These are phyloP conservation scores for Pelodiscus sinensis DNA, from an alignment of 2,113 vertebrate genomes.

Conservation along the genomic window DNA sequence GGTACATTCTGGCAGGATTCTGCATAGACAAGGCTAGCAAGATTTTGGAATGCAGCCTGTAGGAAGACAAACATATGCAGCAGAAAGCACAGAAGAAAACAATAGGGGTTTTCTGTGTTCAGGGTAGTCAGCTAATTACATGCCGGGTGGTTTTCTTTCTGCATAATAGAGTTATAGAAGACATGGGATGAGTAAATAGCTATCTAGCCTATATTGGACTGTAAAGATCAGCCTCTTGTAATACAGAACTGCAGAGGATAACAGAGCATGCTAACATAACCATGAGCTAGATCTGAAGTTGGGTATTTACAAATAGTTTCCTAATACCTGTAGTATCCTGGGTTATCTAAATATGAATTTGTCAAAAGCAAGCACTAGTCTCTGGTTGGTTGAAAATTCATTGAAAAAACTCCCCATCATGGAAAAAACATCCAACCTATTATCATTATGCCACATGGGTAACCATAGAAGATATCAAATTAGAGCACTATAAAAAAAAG, in stretches of 20 bases:
- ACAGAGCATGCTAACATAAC: neutral
- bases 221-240: neutral
- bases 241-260: neutral
- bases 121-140: neutral
- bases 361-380: neutral
- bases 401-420: accelerated
- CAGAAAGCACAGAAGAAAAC: neutral
- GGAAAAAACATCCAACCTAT: neutral
- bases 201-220: neutral
- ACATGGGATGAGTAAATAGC: neutral
- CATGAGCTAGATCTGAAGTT: neutral
- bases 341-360: neutral
- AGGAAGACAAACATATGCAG: conserved; percentile 21
- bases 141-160: neutral
- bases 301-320: neutral
- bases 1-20: conserved; percentile 29
- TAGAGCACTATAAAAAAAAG: neutral
- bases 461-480: neutral
- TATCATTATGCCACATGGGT: neutral
- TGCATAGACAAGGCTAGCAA: conserved; percentile 1
- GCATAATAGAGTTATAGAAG: neutral
- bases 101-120: neutral
- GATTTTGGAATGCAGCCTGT: conserved; percentile 36
- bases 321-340: neutral
- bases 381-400: accelerated